Evolutionary conservation across 2,113 vertebrate genomes (phyloP).

Genomic region (Hippocampus guttulatus): DNA sequence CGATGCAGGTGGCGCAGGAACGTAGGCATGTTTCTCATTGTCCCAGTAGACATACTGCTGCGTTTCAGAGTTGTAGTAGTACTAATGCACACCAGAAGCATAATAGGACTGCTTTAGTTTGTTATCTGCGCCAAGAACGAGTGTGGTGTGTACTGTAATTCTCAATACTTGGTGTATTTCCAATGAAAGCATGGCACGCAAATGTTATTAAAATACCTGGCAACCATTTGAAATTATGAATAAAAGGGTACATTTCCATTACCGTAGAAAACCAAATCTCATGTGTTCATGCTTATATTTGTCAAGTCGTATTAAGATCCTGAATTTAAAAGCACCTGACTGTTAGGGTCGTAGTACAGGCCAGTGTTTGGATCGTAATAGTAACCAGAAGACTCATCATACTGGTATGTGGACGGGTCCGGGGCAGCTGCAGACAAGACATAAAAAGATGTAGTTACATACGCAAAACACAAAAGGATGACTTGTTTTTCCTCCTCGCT

Average conservation of each 20-base stretch:
- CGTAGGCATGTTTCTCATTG: slow-evolving; percentile 87
- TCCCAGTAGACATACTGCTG: slow-evolving; percentile 99
- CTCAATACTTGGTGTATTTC: too few species aligned
- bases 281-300: too few species aligned
- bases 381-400: slow-evolving; percentile 95
- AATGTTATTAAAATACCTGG: slow-evolving; percentile 70
- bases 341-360: slow-evolving; percentile 94
- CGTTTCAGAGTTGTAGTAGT: slow-evolving; percentile 95
- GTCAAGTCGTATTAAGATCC: neutral
- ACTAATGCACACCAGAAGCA: slow-evolving; percentile 65
- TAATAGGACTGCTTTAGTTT: neutral
- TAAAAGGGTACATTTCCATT: too few species aligned
- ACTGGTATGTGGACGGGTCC: slow-evolving; percentile 93
- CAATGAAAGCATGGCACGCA: neutral
- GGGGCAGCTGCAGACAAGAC: slow-evolving; percentile 73
- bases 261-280: too few species aligned
- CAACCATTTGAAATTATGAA: too few species aligned
- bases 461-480: neutral
- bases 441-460: neutral
- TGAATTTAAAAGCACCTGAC: slow-evolving; percentile 74
- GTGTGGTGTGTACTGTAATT: too few species aligned
- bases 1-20: slow-evolving; percentile 72
- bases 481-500: slow-evolving; percentile 17
- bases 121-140: neutral
- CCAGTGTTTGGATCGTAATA: slow-evolving; percentile 94